A percentile compares a stretch with the other conserved stretches of the same genome.
These are phyloP conservation scores for Pachyramphus minor DNA, from an alignment of 2,113 vertebrate species.

Conservation along the genomic window DNA sequence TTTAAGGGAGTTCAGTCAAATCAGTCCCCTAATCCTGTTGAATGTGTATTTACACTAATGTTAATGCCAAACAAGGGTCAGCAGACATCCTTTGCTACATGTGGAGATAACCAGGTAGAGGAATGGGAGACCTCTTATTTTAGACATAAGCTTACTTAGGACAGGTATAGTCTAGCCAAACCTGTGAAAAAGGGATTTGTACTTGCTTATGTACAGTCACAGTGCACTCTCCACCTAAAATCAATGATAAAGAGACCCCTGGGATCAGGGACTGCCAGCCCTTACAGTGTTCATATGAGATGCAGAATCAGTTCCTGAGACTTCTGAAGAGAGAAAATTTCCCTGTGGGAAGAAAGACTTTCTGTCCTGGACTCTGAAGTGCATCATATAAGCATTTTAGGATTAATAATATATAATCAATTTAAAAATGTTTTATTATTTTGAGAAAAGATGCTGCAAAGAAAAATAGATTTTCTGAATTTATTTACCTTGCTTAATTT, in stretches of 20 bases:
- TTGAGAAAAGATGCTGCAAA: slow-evolving; percentile 25
- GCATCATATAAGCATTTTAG: not conserved
- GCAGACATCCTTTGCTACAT: not conserved
- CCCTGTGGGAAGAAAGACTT: not conserved
- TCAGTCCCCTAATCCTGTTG: not conserved
- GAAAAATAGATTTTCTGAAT: slow-evolving; percentile 47
- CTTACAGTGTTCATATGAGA: not conserved
- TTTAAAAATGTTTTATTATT: slow-evolving; percentile 1
- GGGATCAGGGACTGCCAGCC: not conserved
- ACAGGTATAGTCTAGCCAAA: not conserved
- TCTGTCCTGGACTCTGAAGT: not conserved
- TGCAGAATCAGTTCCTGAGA: not conserved
- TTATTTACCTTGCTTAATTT: slow-evolving; percentile 22
- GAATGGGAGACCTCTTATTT: not conserved
- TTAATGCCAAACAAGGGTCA: not conserved
- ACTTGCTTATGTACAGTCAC: not conserved
- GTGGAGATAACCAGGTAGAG: not conserved
- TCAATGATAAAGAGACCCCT: not conserved
- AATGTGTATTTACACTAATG: not conserved
- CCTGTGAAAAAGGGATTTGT: not conserved
- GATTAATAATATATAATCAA: not conserved
- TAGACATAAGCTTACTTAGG: not conserved
- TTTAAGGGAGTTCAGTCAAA: not conserved
- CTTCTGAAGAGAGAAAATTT: not conserved
- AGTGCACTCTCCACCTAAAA: not conserved